Conservation (phyloP, 2,888 invertebrate genomes). For the Meteorus cinctellus region DNA sequence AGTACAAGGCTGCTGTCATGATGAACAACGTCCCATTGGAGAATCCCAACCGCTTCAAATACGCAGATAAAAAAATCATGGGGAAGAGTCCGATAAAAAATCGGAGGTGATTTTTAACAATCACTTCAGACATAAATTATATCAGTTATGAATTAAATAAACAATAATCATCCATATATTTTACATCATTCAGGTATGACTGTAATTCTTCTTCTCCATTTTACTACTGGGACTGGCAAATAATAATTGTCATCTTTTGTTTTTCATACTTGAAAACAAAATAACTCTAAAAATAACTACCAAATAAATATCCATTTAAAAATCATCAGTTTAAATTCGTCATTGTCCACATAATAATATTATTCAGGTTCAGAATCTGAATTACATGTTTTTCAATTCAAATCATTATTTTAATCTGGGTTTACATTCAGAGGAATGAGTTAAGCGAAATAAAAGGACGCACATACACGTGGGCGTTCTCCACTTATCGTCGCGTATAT, state of each 20-base stretch:
- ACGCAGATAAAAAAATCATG: not conserved
- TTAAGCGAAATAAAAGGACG: not conserved
- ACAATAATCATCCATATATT: too few species aligned
- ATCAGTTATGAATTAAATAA: too few species aligned
- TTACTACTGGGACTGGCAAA: not conserved
- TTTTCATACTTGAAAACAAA: not conserved
- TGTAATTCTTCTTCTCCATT: too few species aligned
- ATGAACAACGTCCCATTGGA: constrained; percentile 29
- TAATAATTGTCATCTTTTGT: not conserved
- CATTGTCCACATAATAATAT: too few species aligned
- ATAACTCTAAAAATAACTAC: too few species aligned
- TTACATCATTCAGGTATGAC: too few species aligned
- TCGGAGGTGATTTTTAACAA: not conserved
- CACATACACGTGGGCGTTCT: constrained; percentile 15
- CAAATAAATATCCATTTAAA: too few species aligned
- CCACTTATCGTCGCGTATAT: constrained; percentile 9
- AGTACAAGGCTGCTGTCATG: constrained; percentile 12
- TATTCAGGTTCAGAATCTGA: too few species aligned
- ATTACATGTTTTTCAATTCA: too few species aligned
- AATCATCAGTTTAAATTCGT: too few species aligned
- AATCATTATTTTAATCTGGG: not conserved
- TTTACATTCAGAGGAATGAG: not conserved
- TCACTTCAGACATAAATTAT: not conserved
- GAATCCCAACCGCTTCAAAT: constrained; percentile 3
- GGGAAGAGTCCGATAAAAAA: not conserved